These are phyloP conservation scores for Agrochola litura DNA, from an alignment of 2,888 invertebrate genomes.

Conservation along the genomic window DNA sequence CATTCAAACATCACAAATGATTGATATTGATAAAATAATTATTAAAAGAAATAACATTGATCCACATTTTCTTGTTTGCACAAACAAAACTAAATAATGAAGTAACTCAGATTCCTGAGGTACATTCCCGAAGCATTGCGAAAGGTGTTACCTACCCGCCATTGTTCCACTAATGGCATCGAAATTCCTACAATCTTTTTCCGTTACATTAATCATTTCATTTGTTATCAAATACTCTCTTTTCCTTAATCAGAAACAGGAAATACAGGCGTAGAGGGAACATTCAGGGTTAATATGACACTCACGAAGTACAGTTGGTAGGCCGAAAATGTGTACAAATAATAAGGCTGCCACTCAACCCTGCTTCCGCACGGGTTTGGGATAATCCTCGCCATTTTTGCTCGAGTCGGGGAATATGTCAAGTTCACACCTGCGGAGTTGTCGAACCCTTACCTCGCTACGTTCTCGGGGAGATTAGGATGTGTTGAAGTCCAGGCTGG, in stretches of 20 bases:
- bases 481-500: conserved; percentile 36
- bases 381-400: conserved; percentile 65
- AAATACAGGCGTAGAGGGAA: conserved; percentile 32
- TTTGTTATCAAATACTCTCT: conserved; percentile 43
- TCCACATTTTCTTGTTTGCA: conserved; percentile 36
- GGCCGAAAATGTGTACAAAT: conserved; percentile 65
- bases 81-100: conserved; percentile 21
- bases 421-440: conserved; percentile 68
- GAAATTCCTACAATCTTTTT: conserved; percentile 53
- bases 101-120: conserved; percentile 3
- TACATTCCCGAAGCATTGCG: conserved; percentile 13
- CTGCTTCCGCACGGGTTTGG: conserved; percentile 36
- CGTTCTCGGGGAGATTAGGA: conserved; percentile 58
- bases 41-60: conserved; percentile 24
- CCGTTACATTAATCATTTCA: conserved; percentile 59
- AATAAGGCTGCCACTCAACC: conserved; percentile 65
- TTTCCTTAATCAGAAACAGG: conserved; percentile 39
- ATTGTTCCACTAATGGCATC: conserved; percentile 58
- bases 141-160: conserved; percentile 19
- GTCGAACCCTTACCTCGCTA: conserved; percentile 47
- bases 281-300: conserved; percentile 50
- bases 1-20: background rate
- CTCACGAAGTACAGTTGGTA: conserved; percentile 35
- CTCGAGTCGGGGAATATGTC: conserved; percentile 63
- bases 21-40: conserved; percentile 2